These are phyloP conservation scores for Podarcis raffonei DNA, from an alignment of 2,113 vertebrate genomes.

Conservation along the genomic window DNA sequence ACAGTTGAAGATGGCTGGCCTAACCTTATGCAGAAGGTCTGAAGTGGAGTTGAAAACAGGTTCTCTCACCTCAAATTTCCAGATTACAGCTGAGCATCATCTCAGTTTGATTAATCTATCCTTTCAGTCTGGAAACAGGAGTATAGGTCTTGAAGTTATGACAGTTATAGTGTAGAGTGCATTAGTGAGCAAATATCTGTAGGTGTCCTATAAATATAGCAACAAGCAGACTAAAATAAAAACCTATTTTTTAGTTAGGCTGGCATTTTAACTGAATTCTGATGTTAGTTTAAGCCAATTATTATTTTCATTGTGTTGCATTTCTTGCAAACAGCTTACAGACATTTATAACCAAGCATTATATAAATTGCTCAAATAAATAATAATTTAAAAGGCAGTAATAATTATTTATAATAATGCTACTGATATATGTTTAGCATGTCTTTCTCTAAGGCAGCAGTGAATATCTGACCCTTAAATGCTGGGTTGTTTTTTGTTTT, in stretches of 20 bases:
- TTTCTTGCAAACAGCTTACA: not conserved
- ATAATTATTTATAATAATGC: not conserved
- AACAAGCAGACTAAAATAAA: not conserved
- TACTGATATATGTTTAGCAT: not conserved
- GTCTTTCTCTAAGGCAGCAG: not conserved
- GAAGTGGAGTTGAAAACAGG: not conserved
- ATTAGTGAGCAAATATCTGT: not conserved
- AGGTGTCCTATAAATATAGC: not conserved
- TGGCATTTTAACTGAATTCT: too few species aligned
- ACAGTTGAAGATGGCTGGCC: not conserved
- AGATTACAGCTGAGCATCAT: not conserved
- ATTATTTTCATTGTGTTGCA: not conserved
- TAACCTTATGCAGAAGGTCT: not conserved
- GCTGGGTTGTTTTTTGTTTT: not conserved
- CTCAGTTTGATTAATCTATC: not conserved
- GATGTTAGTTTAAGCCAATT: not conserved
- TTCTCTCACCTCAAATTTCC: not conserved
- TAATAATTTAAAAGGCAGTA: too few species aligned
- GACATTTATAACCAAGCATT: not conserved
- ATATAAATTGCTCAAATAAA: not conserved
- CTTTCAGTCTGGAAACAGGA: not conserved
- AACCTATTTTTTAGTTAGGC: too few species aligned
- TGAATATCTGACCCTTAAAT: not conserved
- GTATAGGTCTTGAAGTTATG: not conserved
- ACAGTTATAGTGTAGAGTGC: too few species aligned